phyloP scores from a whole-genome alignment of 1,140 invertebrate genomes.

The Aphelenchoides fujianensis region DNA sequence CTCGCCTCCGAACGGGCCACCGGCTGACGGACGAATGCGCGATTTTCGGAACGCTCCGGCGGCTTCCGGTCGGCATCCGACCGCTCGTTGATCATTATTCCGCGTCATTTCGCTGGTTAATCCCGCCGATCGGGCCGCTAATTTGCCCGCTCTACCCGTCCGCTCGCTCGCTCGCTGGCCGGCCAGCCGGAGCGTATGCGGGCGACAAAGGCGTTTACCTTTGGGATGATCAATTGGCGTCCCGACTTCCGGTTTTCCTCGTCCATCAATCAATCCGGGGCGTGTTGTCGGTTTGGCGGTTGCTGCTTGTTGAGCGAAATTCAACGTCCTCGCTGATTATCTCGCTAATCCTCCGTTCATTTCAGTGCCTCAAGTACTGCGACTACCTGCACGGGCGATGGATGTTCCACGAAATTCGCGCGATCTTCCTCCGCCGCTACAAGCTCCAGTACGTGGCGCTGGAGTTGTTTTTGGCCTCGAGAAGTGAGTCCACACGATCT shows the following conservation, averaged over 20 bases:
- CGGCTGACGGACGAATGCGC: too few relatives aligned
- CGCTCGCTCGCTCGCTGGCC: too few relatives aligned
- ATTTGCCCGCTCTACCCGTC: too few relatives aligned
- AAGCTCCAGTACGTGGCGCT: conserved; percentile 93
- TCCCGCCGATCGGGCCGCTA: too few relatives aligned
- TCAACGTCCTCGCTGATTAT: not conserved
- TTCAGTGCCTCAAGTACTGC: conserved; percentile 88
- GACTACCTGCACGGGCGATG: conserved; percentile 91
- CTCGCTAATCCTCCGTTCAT: not conserved
- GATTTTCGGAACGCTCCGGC: too few relatives aligned
- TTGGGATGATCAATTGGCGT: not conserved
- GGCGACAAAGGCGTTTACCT: not conserved
- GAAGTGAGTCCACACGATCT: conserved; percentile 83
- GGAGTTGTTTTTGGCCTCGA: conserved; percentile 95
- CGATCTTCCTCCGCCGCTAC: conserved; percentile 93
- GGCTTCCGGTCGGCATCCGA: too few relatives aligned
- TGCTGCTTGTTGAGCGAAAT: too few relatives aligned
- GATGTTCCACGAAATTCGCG: conserved; percentile 97
- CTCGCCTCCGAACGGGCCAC: too few relatives aligned
- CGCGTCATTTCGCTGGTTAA: not conserved
- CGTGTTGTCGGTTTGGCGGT: not conserved
- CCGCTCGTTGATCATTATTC: too few relatives aligned
- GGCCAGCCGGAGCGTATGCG: not conserved
- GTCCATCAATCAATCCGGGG: conserved; percentile 12
- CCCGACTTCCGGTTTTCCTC: too few relatives aligned